Percentiles rank a stretch among this genome's conserved stretches.
phyloP scores from a whole-genome alignment of 2,113 vertebrate species.

The Austrofundulus limnaeus region DNA sequence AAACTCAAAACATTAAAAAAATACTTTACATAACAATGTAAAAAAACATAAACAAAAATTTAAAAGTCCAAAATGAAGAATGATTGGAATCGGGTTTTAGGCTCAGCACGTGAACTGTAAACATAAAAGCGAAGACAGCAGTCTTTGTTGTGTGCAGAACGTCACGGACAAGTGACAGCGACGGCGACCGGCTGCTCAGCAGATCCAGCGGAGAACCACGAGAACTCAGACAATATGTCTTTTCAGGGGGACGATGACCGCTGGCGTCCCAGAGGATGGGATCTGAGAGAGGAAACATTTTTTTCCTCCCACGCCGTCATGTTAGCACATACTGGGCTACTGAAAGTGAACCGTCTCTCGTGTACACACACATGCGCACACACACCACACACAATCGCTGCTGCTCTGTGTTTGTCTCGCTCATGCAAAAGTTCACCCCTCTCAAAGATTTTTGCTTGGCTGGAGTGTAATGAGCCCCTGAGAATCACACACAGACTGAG shows the following conservation, averaged over 20 bases:
- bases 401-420: neutral
- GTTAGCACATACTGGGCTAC: conserved; percentile 1
- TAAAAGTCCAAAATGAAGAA: conserved; percentile 4
- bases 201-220: conserved; percentile 33
- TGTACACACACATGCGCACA: neutral
- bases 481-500: neutral
- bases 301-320: conserved; percentile 55
- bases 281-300: conserved; percentile 53
- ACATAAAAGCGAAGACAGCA: conserved; percentile 29
- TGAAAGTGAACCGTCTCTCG: conserved; percentile 2
- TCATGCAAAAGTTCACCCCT: conserved; percentile 14
- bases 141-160: conserved; percentile 59
- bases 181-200: conserved; percentile 38
- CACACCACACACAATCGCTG: conserved; percentile 5
- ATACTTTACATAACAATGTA: conserved; percentile 20
- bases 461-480: too few relatives aligned
- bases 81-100: conserved; percentile 5
- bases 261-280: conserved; percentile 49
- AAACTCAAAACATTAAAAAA: conserved; percentile 28
- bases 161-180: conserved; percentile 40
- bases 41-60: conserved; percentile 22
- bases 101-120: conserved; percentile 13
- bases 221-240: conserved; percentile 63
- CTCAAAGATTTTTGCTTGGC: neutral
- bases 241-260: conserved; percentile 53